A percentile compares a stretch with the other conserved stretches of the same genome.
These are phyloP conservation scores for Tenualosa thibaudeaui DNA, from an alignment of 2,797 vertebrate genomes.

Conservation along the genomic window DNA sequence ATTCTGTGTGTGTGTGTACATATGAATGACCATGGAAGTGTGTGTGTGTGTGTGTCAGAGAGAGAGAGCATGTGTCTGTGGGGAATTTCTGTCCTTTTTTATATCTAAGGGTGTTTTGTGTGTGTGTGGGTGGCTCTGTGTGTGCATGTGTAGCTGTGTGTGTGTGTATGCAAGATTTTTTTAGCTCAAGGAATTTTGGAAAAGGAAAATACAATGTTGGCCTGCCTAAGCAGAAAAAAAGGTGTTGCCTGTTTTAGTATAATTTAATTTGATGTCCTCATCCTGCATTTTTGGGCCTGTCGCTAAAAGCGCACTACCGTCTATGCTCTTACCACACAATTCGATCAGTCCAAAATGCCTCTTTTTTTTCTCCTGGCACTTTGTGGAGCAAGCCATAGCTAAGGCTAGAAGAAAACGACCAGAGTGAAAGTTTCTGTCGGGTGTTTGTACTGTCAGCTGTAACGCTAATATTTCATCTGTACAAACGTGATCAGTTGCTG, in stretches of 20 bases:
- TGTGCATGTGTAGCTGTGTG: not conserved
- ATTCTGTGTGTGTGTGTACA: not conserved
- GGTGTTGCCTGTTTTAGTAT: not conserved
- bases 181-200: not conserved
- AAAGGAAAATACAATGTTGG: not conserved
- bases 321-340: not conserved
- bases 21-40: not conserved
- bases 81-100: not conserved
- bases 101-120: not conserved
- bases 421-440: not conserved
- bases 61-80: too few species aligned
- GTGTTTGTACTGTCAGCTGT: too few species aligned
- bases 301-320: not conserved
- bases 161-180: not conserved
- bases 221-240: not conserved
- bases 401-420: not conserved
- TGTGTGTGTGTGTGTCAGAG: not conserved
- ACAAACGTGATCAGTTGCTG: not conserved
- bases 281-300: not conserved
- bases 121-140: conserved; percentile 12
- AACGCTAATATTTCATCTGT: too few species aligned
- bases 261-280: not conserved
- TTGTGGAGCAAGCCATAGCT: not conserved
- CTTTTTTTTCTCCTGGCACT: too few species aligned
- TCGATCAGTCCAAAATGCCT: not conserved